Percentiles rank a stretch among this genome's conserved stretches.
These are phyloP conservation scores for Tupaia chinensis DNA, from an alignment of 2,113 vertebrate genomes.

Conservation along the genomic window DNA sequence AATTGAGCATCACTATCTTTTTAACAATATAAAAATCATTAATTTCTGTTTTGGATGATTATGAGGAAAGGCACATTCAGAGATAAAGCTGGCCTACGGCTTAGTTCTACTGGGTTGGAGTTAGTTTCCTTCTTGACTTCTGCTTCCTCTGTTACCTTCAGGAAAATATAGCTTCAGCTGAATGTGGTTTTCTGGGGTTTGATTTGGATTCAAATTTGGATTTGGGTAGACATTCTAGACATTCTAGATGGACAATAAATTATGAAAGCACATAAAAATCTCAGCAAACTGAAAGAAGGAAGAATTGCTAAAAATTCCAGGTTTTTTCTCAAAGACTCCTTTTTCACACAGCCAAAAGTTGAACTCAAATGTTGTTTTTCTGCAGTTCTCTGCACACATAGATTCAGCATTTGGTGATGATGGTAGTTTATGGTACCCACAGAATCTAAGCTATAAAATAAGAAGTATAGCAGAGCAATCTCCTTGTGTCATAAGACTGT, in stretches of 20 bases:
- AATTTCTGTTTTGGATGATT: neutral
- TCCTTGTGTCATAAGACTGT: neutral
- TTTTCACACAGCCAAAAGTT: slow-evolving; percentile 18
- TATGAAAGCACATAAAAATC: slow-evolving; percentile 27
- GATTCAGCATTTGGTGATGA: neutral
- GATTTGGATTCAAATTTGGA: neutral
- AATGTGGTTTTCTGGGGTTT: neutral
- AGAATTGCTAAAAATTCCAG: neutral
- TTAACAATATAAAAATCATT: neutral
- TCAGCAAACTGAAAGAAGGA: neutral
- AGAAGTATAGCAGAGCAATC: neutral
- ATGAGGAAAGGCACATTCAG: neutral
- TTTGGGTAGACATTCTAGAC: neutral
- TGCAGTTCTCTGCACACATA: neutral
- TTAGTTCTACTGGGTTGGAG: neutral
- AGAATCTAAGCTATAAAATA: neutral
- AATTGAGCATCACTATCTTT: neutral
- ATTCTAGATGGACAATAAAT: slow-evolving; percentile 36
- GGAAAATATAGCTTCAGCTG: slow-evolving; percentile 20
- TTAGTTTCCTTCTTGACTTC: neutral
- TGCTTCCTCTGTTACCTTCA: neutral
- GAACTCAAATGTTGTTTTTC: neutral
- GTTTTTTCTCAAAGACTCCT: slow-evolving; percentile 19
- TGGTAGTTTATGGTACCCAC: neutral
- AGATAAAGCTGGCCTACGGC: neutral